A percentile compares a stretch with the other conserved stretches of the same genome.
phyloP scores from a whole-genome alignment of 2,797 vertebrate genomes.

The Cynopterus sphinx region DNA sequence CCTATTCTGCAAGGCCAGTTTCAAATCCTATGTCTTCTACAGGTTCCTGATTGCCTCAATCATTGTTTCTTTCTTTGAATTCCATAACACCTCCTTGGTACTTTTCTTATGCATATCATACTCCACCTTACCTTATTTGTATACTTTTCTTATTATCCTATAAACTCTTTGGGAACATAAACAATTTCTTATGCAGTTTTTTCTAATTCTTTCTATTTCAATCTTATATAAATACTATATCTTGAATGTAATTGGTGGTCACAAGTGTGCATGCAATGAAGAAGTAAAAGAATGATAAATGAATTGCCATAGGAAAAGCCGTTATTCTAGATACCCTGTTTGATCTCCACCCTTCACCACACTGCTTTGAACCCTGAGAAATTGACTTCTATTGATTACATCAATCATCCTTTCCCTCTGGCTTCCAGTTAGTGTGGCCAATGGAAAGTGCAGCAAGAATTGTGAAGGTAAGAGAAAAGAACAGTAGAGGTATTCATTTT shows the following conservation, averaged over 20 bases:
- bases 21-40: background rate
- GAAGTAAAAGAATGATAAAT: background rate
- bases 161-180: background rate
- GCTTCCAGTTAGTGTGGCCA: background rate
- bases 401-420: background rate
- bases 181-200: background rate
- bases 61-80: background rate
- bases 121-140: background rate
- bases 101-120: background rate
- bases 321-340: background rate
- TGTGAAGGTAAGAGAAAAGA: background rate
- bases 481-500: background rate
- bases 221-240: background rate
- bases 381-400: background rate
- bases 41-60: background rate
- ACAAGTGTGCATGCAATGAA: background rate
- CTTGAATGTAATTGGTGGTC: background rate
- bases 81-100: background rate
- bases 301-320: background rate
- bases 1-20: background rate
- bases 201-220: background rate
- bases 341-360: background rate
- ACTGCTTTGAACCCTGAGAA: background rate
- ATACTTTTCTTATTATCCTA: background rate
- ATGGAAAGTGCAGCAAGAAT: background rate